phyloP scores from a whole-genome alignment of 2,888 invertebrate genomes.

The Lasioglossum morio region DNA sequence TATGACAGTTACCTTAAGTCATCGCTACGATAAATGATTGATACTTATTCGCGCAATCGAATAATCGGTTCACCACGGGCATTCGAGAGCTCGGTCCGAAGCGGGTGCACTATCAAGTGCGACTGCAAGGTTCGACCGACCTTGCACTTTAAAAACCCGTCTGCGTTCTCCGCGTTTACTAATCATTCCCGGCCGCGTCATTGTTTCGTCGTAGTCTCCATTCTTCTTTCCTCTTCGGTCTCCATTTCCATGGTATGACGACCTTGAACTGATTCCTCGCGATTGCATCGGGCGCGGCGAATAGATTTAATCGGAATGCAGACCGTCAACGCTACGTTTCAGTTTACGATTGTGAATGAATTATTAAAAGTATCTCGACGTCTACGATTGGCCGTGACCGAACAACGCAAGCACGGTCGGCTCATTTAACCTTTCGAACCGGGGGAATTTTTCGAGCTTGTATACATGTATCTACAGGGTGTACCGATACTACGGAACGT shows the following conservation, averaged over 20 bases:
- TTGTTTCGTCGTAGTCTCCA: constrained; percentile 33
- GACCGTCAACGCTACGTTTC: constrained; percentile 18
- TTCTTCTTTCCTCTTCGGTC: constrained; percentile 29
- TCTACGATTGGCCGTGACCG: constrained; percentile 3
- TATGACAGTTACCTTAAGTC: neutral
- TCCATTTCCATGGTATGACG: constrained; percentile 44
- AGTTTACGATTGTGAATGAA: constrained; percentile 35
- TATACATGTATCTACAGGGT: neutral
- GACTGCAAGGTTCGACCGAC: constrained; percentile 24
- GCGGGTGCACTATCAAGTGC: constrained; percentile 39
- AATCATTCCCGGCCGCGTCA: constrained; percentile 5
- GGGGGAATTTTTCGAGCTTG: neutral
- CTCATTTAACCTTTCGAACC: constrained; percentile 20
- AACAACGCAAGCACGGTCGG: constrained; percentile 4
- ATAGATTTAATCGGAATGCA: constrained; percentile 29
- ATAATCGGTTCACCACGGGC: neutral
- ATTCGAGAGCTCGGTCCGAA: constrained; percentile 21
- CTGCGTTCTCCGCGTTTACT: neutral
- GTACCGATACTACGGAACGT: neutral
- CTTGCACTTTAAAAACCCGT: constrained; percentile 44
- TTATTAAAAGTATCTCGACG: constrained; percentile 31
- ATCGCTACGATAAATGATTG: neutral
- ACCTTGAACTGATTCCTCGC: constrained; percentile 55
- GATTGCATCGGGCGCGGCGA: constrained; percentile 21
- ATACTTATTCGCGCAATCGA: neutral